Evolutionary conservation across 2,888 invertebrate species (phyloP).

Genomic region (Chromoteleia sp.): DNA sequence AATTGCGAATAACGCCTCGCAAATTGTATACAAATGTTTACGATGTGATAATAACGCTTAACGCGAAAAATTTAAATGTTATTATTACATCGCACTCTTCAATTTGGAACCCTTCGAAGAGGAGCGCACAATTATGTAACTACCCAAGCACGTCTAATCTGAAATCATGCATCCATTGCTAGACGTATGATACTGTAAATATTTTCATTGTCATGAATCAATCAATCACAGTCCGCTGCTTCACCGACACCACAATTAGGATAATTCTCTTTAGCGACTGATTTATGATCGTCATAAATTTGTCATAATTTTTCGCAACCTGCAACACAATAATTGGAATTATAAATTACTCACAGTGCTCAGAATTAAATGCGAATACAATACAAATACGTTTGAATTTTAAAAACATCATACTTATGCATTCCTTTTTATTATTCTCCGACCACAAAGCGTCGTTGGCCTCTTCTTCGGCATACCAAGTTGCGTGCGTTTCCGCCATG

Average conservation of each 20-base stretch:
- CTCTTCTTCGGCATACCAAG: slow-evolving; percentile 86
- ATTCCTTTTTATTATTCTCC: slow-evolving; percentile 43
- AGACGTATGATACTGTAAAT: slow-evolving; percentile 20
- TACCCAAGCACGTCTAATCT: slow-evolving; percentile 23
- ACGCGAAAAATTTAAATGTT: no score
- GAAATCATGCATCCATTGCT: slow-evolving; percentile 14
- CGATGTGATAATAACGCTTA: no score
- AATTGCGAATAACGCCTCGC: no score
- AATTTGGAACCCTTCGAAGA: no score
- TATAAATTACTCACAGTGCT: slow-evolving; percentile 21
- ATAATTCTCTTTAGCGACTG: slow-evolving; percentile 50
- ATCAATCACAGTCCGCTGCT: slow-evolving; percentile 49
- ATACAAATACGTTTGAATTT: slow-evolving; percentile 13
- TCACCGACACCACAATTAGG: slow-evolving; percentile 60
- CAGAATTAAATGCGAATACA: slow-evolving; percentile 26
- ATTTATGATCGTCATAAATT: slow-evolving; percentile 57
- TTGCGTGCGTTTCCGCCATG: slow-evolving; percentile 81
- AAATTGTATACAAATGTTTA: no score
- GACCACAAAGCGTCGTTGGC: slow-evolving; percentile 78
- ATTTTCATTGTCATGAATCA: slow-evolving; percentile 59
- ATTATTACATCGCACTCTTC: no score
- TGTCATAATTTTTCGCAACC: slow-evolving; percentile 63
- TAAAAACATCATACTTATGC: slow-evolving; percentile 43
- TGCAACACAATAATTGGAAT: slow-evolving; percentile 50
- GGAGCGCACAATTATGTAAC: background rate